Base-by-base conservation (phyloP, 2,888 invertebrate genomes). In the Schizotus pectinicornis region DNA sequence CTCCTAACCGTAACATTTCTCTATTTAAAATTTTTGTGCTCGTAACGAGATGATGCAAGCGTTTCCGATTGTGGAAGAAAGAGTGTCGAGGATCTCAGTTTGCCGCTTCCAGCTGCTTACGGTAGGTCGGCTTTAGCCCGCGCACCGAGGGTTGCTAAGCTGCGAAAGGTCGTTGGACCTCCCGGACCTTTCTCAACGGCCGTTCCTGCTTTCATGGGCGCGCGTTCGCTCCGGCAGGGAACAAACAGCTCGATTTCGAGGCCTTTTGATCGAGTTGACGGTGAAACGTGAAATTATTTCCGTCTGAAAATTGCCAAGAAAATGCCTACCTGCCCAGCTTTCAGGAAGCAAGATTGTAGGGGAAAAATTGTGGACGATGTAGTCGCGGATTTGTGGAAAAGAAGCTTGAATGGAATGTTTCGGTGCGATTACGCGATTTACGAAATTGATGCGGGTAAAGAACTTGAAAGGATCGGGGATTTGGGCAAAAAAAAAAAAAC, bases 141-240 rank as follows among this genome's bases (percentile, higher is more conserved):
- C 35, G 37, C 22, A 22, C 38, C 36, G 47, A 59, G 56, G 61
- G 56, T 56, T 56, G 56, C 56, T 54, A 57, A 61, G 61, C 50
- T 36, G 49, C 52, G 56, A 34, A 50, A 61, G 61, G 61, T 61
- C 61, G 51, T 58, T 57, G 61, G 53, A 49, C 61, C 50, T 45
- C 57, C 61, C 51, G 61, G 61, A 61, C 61, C 61, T 61, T 57
- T 51, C 61, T 57, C 61, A 61, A 61, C 61, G 47, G 31, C 46
- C 31, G 48, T 56, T 59, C 49, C 49, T 49, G 59, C 50, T 54
- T 39, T 46, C 38, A 59, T 48, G 50, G 45, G 31, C 58, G 53
- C 32, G 37, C 34, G 31, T n/a, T 51, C 45, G 34, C 39, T 46
- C 45, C 30, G 46, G 37, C 53, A 46, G 53, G 53, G 38, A 50